Evolutionary conservation across 2,797 vertebrate species (phyloP).

Genomic region (Loris lydekkerianus): DNA sequence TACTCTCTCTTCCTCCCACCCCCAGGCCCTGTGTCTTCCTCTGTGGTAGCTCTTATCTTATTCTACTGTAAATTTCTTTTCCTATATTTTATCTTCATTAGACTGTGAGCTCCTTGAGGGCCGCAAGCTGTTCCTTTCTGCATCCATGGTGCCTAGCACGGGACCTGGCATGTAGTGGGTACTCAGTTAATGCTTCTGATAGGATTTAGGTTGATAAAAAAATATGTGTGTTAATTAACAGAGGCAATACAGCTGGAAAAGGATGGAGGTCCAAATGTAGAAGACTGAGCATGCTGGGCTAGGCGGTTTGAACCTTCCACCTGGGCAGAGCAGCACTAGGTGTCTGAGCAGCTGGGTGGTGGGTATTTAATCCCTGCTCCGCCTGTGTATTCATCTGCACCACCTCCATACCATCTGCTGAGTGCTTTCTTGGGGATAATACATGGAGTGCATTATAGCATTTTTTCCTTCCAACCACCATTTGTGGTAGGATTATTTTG

Average conservation of each 20-base stretch:
- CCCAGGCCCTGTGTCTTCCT: background rate
- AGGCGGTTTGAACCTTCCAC: background rate
- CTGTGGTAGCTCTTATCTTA: background rate
- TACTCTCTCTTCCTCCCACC: background rate
- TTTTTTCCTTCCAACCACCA: background rate
- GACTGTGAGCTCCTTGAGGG: background rate
- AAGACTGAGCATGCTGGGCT: background rate
- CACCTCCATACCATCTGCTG: background rate
- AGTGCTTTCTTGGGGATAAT: background rate
- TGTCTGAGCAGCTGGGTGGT: accelerated
- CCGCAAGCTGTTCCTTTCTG: background rate
- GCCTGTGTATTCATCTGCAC: background rate
- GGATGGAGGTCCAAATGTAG: background rate
- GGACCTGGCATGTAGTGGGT: background rate
- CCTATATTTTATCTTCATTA: background rate
- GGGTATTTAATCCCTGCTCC: background rate
- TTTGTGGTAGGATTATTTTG: background rate
- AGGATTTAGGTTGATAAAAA: background rate
- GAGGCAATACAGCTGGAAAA: background rate
- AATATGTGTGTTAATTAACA: background rate
- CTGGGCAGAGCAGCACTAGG: background rate
- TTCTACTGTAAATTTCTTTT: background rate
- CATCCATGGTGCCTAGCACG: background rate
- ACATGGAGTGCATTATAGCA: background rate
- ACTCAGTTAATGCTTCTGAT: background rate